Conservation (phyloP, 2,888 invertebrate species). For the Colletes collaris region DNA sequence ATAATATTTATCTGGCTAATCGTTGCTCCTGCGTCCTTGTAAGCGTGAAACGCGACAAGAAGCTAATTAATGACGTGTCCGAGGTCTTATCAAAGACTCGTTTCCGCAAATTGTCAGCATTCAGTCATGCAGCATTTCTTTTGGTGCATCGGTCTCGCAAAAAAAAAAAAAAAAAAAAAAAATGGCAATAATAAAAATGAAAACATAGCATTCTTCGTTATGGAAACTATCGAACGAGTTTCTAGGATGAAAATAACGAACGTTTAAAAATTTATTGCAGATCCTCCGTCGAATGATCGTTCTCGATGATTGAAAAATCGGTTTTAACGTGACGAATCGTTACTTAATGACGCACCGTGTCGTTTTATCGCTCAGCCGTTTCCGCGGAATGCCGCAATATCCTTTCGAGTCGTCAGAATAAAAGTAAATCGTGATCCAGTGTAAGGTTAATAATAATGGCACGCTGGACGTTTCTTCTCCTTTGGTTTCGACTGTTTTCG, state of each 20-base stretch:
- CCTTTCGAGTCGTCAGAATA: slow-evolving; percentile 60
- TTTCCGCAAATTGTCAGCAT: neutral
- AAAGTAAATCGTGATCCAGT: slow-evolving; percentile 27
- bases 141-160: neutral
- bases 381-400: slow-evolving; percentile 77
- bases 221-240: neutral
- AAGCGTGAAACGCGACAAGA: neutral
- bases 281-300: too few species aligned
- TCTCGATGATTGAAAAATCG: neutral
- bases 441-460: slow-evolving; percentile 40
- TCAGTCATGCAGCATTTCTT: neutral
- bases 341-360: slow-evolving; percentile 68
- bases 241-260: neutral
- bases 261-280: too few species aligned
- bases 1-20: too few species aligned
- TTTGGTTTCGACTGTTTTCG: slow-evolving; percentile 14
- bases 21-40: too few species aligned
- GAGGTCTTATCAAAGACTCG: neutral
- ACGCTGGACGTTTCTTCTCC: slow-evolving; percentile 17
- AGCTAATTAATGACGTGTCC: slow-evolving; percentile 1
- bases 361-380: slow-evolving; percentile 72
- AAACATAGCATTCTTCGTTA: neutral
- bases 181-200: neutral
- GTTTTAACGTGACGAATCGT: slow-evolving; percentile 21
- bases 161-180: too few species aligned